Conservation (phyloP, 2,888 invertebrate genomes). For the Dasysyrphus albostriatus region DNA sequence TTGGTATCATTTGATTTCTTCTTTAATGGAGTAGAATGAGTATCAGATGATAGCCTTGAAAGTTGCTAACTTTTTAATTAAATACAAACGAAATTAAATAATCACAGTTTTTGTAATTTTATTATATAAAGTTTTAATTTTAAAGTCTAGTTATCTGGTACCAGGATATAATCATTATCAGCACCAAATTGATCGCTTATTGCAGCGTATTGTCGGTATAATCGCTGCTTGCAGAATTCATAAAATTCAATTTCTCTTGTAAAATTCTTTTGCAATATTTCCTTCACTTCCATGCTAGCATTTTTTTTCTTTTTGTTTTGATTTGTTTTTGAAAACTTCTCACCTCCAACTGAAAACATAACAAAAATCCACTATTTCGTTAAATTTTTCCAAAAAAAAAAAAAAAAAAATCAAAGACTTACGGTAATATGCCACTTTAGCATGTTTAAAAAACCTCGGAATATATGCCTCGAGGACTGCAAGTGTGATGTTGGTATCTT, state of each 20-base stretch:
- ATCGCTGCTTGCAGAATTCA: constrained; percentile 93
- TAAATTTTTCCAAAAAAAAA: not conserved
- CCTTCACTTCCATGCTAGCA: constrained; percentile 90
- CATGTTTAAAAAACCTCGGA: constrained; percentile 92
- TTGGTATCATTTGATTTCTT: too few species aligned
- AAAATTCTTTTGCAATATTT: constrained; percentile 92
- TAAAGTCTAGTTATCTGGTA: constrained; percentile 77
- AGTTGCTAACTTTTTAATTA: not conserved
- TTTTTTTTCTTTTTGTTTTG: constrained; percentile 87
- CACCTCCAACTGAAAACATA: constrained; percentile 79
- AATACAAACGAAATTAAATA: not conserved
- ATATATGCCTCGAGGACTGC: constrained; percentile 93
- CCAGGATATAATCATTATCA: constrained; percentile 80
- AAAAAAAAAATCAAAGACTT: constrained; percentile 80
- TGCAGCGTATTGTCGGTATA: constrained; percentile 91
- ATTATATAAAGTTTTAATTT: not conserved
- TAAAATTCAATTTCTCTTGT: constrained; percentile 96
- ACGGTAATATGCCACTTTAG: constrained; percentile 91
- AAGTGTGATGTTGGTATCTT: constrained; percentile 93
- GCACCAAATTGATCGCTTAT: constrained; percentile 82
- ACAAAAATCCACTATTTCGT: not conserved
- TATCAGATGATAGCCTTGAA: too few species aligned
- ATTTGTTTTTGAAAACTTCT: constrained; percentile 86
- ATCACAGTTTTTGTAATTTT: not conserved
- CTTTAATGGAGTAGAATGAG: too few species aligned